Evolutionary conservation across 2,888 invertebrate genomes (phyloP), one percentile per base, ranked within the genome.

Genomic region (Dysmachus trigonus): DNA sequence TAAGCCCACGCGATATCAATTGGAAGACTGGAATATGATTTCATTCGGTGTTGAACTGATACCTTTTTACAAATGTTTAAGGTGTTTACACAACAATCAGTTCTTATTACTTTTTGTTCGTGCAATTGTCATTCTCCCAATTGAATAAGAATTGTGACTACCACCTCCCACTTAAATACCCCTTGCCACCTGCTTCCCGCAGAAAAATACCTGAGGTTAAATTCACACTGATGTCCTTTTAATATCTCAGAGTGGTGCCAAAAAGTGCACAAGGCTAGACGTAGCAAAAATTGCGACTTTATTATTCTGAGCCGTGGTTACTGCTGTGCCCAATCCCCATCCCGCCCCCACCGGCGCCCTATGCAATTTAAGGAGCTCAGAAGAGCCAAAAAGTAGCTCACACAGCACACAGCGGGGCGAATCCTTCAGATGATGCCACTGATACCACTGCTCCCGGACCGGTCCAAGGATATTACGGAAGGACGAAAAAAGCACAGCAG

Each of bases 251-350:
- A 77, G 47, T 22, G 41, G 77, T 77, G 77, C 77, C 77, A 51
- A 77, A 77, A 73, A 77, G 47, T 77, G 77, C 77, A 77, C 77
- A 51, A 47, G 35, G 38, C 76, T 82, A 82, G 82, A 71, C 82
- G 33, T 22, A 82, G 62, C 82, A 82, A 82, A 81, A 83, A 83
- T 72, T 27, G 15, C 22, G 22, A 72, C 38, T 72, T 72, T 72
- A 35, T 83, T 41, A 82, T 62, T 35, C 82, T 82, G 18, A 53
- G 31, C 33, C 62, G 62, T 62, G 62, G 62, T 83, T 83, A 71
- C 83, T 83, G 47, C 13, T 72, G 62, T 8, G 10, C 18, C 27
- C 62, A 22, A 22, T 33, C 33, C 22, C 27, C 41, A n/a, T 27
- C 10, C 71, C 18, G 2, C 71, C 18, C 31, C 72, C 27, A n/a